phyloP scores from a whole-genome alignment of 2,888 invertebrate species.

The Neria commutata region DNA sequence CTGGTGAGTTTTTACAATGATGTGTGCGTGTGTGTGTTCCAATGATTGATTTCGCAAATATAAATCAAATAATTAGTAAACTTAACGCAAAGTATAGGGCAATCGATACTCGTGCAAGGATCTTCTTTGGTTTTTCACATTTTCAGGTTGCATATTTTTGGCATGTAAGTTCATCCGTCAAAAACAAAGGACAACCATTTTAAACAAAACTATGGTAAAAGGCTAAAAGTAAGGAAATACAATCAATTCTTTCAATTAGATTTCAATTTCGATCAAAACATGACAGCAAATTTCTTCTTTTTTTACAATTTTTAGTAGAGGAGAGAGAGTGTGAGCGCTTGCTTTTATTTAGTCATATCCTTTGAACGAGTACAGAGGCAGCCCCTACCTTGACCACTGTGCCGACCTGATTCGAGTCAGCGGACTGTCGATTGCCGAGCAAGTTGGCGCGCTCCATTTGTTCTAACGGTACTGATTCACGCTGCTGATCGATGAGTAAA shows the following conservation, averaged over 20 bases:
- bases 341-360: constrained; percentile 42
- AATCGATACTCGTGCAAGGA: constrained; percentile 63
- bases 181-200: not conserved
- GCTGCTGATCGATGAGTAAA: constrained; percentile 73
- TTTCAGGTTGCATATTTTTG: not conserved
- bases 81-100: constrained; percentile 51
- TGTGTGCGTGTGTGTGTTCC: constrained; percentile 9
- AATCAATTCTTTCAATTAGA: not conserved
- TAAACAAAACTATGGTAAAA: not conserved
- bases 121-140: constrained; percentile 34
- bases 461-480: constrained; percentile 71
- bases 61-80: constrained; percentile 5
- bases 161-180: not conserved
- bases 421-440: constrained; percentile 62
- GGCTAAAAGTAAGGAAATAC: constrained; percentile 5
- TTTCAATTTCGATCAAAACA: not conserved
- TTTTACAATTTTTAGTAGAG: not conserved
- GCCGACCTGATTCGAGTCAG: constrained; percentile 76
- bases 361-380: constrained; percentile 55
- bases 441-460: constrained; percentile 65
- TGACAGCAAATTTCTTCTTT: not conserved
- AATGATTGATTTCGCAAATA: constrained; percentile 20
- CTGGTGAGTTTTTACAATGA: not conserved
- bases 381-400: constrained; percentile 85
- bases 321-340: not conserved